Evolutionary conservation across 2,113 vertebrate species (phyloP).

Genomic region (Craseonycteris thonglongyai): DNA sequence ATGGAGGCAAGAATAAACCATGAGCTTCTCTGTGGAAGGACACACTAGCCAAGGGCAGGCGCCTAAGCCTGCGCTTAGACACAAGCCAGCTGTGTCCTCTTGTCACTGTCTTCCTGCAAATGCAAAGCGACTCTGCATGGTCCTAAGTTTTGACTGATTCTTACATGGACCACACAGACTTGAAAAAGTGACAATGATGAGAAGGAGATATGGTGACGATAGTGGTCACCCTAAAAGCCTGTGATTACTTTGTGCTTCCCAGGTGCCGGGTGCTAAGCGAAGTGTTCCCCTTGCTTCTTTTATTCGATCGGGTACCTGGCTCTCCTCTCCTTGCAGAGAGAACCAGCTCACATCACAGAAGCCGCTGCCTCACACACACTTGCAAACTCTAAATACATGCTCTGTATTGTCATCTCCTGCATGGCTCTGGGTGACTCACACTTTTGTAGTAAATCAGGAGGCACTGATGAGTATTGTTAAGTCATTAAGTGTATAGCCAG

Average conservation of each 20-base stretch:
- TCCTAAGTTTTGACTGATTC: not conserved
- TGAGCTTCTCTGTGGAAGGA: not conserved
- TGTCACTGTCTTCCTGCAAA: not conserved
- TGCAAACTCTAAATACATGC: not conserved
- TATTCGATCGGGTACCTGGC: accelerated
- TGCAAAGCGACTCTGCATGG: too few relatives aligned
- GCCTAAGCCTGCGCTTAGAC: not conserved
- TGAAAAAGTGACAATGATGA: not conserved
- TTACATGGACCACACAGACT: not conserved
- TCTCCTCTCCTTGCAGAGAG: not conserved
- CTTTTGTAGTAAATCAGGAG: not conserved
- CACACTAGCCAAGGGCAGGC: too few relatives aligned
- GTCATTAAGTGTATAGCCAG: not conserved
- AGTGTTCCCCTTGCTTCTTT: too few relatives aligned
- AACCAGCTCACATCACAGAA: not conserved
- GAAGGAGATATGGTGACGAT: not conserved
- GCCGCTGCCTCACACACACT: not conserved
- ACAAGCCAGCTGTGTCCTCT: not conserved
- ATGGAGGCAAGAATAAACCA: not conserved
- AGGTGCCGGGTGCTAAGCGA: not conserved
- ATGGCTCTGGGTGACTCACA: not conserved
- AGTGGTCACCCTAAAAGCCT: too few relatives aligned
- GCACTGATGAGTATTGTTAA: not conserved
- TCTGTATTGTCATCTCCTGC: not conserved
- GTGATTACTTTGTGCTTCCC: not conserved